Percentiles rank a stretch among this genome's conserved stretches.
These are phyloP conservation scores for Empis stercorea DNA, from an alignment of 2,888 invertebrate genomes.

Conservation along the genomic window DNA sequence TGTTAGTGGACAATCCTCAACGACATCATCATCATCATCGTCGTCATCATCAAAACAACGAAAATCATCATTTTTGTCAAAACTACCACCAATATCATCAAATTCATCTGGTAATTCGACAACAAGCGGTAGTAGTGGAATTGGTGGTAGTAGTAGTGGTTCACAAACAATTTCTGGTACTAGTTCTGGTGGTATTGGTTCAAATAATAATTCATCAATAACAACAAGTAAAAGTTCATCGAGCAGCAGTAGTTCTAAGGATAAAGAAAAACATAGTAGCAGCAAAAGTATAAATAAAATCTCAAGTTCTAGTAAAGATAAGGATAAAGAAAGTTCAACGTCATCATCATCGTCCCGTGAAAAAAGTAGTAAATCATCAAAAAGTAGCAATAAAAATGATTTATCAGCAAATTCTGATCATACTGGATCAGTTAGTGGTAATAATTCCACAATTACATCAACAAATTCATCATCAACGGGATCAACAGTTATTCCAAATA, in stretches of 20 bases:
- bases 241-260: conserved; percentile 25
- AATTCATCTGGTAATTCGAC: conserved; percentile 13
- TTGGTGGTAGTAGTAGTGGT: conserved; percentile 4
- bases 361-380: conserved; percentile 33
- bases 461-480: conserved; percentile 5
- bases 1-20: conserved; percentile 9
- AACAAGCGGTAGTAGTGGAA: conserved; percentile 7
- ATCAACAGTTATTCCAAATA: conserved; percentile 6
- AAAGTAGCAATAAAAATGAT: conserved; percentile 24
- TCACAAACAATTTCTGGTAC: not conserved
- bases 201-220: conserved; percentile 6
- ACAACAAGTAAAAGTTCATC: conserved; percentile 14
- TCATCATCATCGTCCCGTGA: conserved; percentile 31
- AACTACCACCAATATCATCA: conserved; percentile 19
- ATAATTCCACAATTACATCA: conserved; percentile 4
- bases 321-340: conserved; percentile 25
- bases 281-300: conserved; percentile 22
- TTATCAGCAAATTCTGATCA: conserved; percentile 1
- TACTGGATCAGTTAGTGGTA: conserved; percentile 6
- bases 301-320: conserved; percentile 31
- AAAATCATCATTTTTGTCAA: conserved; percentile 28
- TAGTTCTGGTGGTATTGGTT: conserved; percentile 5
- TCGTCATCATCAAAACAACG: conserved; percentile 28
- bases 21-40: conserved; percentile 10
- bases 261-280: conserved; percentile 34